Conservation (phyloP, 2,888 invertebrate species). For the Psococerastis gibbosa region DNA sequence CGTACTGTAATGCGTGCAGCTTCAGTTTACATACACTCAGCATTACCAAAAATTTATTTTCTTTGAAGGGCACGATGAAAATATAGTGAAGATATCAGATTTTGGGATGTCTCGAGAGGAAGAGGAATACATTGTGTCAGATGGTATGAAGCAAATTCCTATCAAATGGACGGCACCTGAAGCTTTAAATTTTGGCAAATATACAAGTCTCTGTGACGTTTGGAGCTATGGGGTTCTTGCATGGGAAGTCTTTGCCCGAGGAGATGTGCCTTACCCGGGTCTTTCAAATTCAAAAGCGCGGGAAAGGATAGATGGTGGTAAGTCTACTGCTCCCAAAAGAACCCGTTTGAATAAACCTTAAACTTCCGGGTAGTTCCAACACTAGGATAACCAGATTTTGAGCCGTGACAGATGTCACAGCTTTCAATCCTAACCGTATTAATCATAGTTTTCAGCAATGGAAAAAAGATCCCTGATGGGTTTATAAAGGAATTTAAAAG, state of each 20-base stretch:
- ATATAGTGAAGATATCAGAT: conserved; percentile 91
- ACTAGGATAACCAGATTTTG: no score
- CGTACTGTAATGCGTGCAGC: background rate
- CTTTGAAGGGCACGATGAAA: conserved; percentile 47
- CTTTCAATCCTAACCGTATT: no score
- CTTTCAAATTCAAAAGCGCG: conserved; percentile 85
- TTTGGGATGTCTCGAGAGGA: conserved; percentile 97
- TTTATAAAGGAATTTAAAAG: no score
- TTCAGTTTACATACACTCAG: background rate
- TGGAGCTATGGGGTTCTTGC: conserved; percentile 93
- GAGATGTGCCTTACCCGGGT: conserved; percentile 83
- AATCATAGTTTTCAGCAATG: no score
- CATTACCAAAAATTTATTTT: conserved; percentile 9
- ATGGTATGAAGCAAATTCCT: conserved; percentile 96
- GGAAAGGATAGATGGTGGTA: conserved; percentile 85
- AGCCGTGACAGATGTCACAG: no score
- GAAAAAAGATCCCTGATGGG: no score
- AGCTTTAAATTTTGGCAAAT: conserved; percentile 90
- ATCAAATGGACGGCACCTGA: conserved; percentile 98
- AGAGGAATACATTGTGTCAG: conserved; percentile 90
- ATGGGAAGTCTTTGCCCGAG: conserved; percentile 93
- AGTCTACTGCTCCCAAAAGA: no score
- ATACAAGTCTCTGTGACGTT: conserved; percentile 86
- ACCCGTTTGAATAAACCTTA: no score
- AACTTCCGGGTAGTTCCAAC: no score